Conservation (phyloP, 2,888 invertebrate genomes). For the Stenurella melanura region DNA sequence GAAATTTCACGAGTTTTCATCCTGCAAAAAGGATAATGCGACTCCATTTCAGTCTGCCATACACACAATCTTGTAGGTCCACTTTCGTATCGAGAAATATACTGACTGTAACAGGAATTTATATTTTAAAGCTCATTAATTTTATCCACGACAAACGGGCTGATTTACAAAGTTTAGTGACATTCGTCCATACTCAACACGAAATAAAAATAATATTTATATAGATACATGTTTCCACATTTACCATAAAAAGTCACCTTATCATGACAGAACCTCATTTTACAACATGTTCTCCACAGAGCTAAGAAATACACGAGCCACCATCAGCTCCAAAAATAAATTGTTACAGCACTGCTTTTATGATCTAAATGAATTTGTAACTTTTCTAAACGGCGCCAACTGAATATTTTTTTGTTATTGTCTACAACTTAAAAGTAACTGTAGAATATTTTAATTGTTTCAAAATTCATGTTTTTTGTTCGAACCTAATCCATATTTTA, state of each 20-base stretch:
- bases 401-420: too few relatives aligned
- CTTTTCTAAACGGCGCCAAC: too few relatives aligned
- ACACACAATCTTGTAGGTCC: background rate
- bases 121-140: background rate
- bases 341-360: too few relatives aligned
- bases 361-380: too few relatives aligned
- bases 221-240: background rate
- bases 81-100: background rate
- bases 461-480: too few relatives aligned
- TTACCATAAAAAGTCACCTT: background rate
- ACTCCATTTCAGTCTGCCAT: background rate
- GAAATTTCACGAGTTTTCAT: background rate
- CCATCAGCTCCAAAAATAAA: too few relatives aligned
- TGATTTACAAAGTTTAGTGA: background rate
- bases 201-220: constrained; percentile 1
- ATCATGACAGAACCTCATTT: background rate
- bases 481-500: too few relatives aligned
- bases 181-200: background rate
- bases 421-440: too few relatives aligned
- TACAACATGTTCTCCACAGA: background rate
- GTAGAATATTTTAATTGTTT: too few relatives aligned
- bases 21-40: background rate
- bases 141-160: background rate
- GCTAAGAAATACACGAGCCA: too few relatives aligned
- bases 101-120: background rate